Evolutionary conservation across 2,113 vertebrate genomes (phyloP), one percentile per base, ranked within the genome.

Genomic region (Hiodon alosoides): DNA sequence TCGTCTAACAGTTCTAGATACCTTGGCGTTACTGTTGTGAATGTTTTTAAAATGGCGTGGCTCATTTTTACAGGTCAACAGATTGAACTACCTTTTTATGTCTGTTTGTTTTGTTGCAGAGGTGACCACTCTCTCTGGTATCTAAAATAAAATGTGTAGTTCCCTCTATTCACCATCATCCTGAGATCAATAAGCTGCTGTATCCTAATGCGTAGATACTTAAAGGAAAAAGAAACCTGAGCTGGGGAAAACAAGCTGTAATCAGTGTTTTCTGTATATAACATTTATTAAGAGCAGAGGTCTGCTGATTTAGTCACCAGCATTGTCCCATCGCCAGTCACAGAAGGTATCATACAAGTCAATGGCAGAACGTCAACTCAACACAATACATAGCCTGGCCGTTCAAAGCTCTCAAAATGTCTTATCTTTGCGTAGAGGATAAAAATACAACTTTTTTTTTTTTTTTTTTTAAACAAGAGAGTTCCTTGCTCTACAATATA

Each of bases 271-370:
- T 90, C 90, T 86, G 83, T 90, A 90, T 87, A 86, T 88, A 93
- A 93, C 90, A 90, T 94, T 94, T 93, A 94, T 95, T 94, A 89
- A 91, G 87, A 91, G 90, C 91, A 86, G 83, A 90, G 86, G 88
- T 87, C 82, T 88, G 84, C 83, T 86, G 87, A 88, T 88, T 87
- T 90, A 88, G 87, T 88, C 88, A 86, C 85, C 85, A 85, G 82
- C 85, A 83, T 83, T 83, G 81, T 87, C 82, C 81, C 77, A 79
- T 81, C 73, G 81, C 73, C 85, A 79, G 78, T 84, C 81, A 85
- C 83, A 84, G 80, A 81, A 81, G 80, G 73, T 81, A 78, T 82
- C 72, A 80, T 82, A 86, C 85, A 81, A 82, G 80, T 80, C 83
- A 82, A 81, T 81, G 82, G 80, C 79, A 82, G 73, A 82, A 78